Percentiles rank a stretch among this genome's conserved stretches.
phyloP scores from a whole-genome alignment of 2,797 vertebrate species.

The Ptychobarbus kaznakovi region DNA sequence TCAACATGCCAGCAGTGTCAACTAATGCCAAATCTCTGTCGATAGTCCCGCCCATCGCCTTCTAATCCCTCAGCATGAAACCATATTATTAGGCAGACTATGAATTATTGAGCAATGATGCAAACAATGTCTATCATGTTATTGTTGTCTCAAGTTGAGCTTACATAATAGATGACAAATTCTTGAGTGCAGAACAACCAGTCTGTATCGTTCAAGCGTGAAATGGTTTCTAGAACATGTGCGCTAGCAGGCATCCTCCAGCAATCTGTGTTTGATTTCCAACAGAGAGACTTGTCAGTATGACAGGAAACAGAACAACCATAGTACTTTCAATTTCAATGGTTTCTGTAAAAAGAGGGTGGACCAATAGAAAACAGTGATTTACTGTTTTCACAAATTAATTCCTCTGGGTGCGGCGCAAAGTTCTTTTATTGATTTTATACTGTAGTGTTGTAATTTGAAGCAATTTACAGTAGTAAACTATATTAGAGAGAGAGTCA shows the following conservation, averaged over 20 bases:
- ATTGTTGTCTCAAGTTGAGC: conserved; percentile 11
- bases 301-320: not conserved
- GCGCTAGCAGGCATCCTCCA: conserved; percentile 26
- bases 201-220: conserved; percentile 30
- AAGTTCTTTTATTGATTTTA: conserved; percentile 1
- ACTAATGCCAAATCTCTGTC: conserved; percentile 20
- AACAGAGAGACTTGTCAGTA: conserved; percentile 11
- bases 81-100: not conserved
- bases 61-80: conserved; percentile 29
- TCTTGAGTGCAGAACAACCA: conserved; percentile 56
- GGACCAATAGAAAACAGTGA: not conserved
- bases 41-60: not conserved
- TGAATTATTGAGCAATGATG: conserved; percentile 2
- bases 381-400: not conserved
- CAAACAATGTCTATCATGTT: not conserved
- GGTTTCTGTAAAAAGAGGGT: not conserved
- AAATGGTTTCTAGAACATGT: conserved; percentile 35
- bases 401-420: not conserved
- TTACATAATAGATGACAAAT: conserved; percentile 56
- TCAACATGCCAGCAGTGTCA: not conserved
- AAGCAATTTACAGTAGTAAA: not conserved
- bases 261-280: conserved; percentile 32
- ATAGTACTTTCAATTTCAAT: not conserved
- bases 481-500: not conserved
- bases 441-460: not conserved